Evolutionary conservation across 2,888 invertebrate species (phyloP), one percentile per base, ranked within the genome.

Genomic region (Hanleya hanleyi): DNA sequence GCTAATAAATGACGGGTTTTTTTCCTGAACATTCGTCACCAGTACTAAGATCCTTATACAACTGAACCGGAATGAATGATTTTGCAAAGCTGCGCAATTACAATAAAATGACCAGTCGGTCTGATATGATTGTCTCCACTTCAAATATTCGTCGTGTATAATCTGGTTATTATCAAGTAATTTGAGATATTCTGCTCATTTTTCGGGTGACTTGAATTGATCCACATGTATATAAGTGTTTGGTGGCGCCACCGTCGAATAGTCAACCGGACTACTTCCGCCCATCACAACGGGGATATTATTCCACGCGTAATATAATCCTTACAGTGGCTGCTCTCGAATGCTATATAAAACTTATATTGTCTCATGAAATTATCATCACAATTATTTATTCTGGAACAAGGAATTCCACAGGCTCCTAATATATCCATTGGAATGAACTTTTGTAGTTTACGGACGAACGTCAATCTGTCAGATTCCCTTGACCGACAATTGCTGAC

Each of bases 271-370:
- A 35, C 35, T 26, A 2, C n/a, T n/a, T 1, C 37, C 64, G 15
- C 64, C 64, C 35, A 37, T 64, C n/a, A 64, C 64, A 7, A 64
- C 26, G 26, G 64, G 64, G 15, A 64, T 37, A 26, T 36, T 64
- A 26, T 64, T 35, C 64, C 64, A 64, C 35, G 22, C 35, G 18
- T 64, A 29, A 64, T 36, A 9, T 64, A 64, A 26, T 64, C 64
- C 1, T 15, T 32, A 37, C 64, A 64, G 36, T 64, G 38, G 26
- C 64, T 36, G 38, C 36, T 64, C 26, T 64, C 64, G 29, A 64
- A 64, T 3, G 64, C 1, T 2, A 64, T 4, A 35, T 37, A 64
- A 12, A 64, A 64, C n/a, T 64, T 64, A 9, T 64, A 64, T 37
- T 64, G 64, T 6, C 12, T 35, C 64, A 64, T 64, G 22, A 57